Percentiles rank a stretch among this genome's conserved stretches.
phyloP scores from a whole-genome alignment of 1,140 invertebrate species.

The Muscidifurax raptorellus region DNA sequence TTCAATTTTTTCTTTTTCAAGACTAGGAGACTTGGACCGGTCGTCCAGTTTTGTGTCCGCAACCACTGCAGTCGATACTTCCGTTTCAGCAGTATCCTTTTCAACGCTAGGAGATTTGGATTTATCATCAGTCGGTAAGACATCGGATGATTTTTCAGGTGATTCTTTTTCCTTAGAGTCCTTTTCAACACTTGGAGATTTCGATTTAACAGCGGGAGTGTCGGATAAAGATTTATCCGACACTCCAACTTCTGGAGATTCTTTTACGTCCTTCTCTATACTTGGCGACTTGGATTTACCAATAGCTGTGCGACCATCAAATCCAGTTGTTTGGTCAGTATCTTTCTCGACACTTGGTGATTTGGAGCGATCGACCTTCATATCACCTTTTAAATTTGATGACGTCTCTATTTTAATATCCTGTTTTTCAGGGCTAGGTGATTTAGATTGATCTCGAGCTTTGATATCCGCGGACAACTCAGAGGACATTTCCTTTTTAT shows the following conservation, averaged over 20 bases:
- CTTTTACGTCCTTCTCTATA: conserved; percentile 23
- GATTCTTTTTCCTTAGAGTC: background rate
- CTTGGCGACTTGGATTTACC: background rate
- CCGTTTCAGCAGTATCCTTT: background rate
- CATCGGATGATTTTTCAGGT: background rate
- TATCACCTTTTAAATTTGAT: conserved; percentile 7
- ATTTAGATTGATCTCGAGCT: conserved; percentile 18
- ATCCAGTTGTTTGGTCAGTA: background rate
- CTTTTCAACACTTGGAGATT: conserved; percentile 46
- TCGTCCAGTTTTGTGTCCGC: conserved; percentile 17
- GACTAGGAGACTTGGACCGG: conserved; percentile 47
- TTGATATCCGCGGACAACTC: background rate
- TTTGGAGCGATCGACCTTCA: conserved; percentile 34
- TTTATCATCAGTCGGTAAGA: conserved; percentile 32
- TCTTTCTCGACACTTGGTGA: background rate
- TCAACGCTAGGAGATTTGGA: conserved; percentile 52
- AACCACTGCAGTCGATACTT: background rate
- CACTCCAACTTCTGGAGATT: background rate
- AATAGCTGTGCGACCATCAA: no score
- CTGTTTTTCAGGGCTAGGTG: conserved; percentile 24
- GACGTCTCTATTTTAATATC: background rate
- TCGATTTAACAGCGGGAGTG: conserved; percentile 20
- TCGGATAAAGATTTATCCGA: no score
- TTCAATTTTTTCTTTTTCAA: background rate
- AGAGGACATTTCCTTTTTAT: background rate